Evolutionary conservation across 2,797 vertebrate genomes (phyloP), one percentile per base, ranked within the genome.

Genomic region (Sciaenops ocellatus): DNA sequence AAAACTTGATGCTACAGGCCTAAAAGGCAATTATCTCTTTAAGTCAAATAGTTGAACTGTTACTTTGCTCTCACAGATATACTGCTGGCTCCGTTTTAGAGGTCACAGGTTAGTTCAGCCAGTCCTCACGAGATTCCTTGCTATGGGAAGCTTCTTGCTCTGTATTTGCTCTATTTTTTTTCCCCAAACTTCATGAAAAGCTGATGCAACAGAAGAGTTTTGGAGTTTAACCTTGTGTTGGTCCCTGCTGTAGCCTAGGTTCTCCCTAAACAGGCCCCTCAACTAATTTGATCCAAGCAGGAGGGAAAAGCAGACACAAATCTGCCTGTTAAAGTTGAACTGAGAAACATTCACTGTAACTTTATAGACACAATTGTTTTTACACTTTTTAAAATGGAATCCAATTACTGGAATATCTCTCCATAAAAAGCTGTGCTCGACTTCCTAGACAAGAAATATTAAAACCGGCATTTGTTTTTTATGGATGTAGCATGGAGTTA

Each of bases 211-310:
- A 75, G 64, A 70, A 13, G 20, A 60, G 51, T 78, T 83, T 71
- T 77, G 62, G 67, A 83, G 65, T 79, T 54, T 42, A 85, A 80
- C 71, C 72, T 68, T 73, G 70, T 79, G 69, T 67, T 69, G 65
- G 80, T 86, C 78, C 59, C 65, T 52, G 56, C 47, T 79, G 69
- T 76, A 78, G 69, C 69, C 47, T 6, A 66, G 24, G 41, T 73
- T 66, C 52, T 84, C 90, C 91, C 79, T 69, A 41, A 85, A 82
- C 50, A 78, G 86, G 86, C 86, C 89, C 80, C 89, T 84, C 65
- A 68, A 65, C 83, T 85, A 87, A 90, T 90, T 85, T 82, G 76
- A 91, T 90, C 88, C 85, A 87, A 90, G 85, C 80, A 80, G 64
- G 70, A 87, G 81, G 83, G 79, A 85, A 76, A 87, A 83, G 85